A percentile compares a stretch with the other conserved stretches of the same genome.
phyloP scores from a whole-genome alignment of 2,113 vertebrate species.

The Leptocoma aspasia region DNA sequence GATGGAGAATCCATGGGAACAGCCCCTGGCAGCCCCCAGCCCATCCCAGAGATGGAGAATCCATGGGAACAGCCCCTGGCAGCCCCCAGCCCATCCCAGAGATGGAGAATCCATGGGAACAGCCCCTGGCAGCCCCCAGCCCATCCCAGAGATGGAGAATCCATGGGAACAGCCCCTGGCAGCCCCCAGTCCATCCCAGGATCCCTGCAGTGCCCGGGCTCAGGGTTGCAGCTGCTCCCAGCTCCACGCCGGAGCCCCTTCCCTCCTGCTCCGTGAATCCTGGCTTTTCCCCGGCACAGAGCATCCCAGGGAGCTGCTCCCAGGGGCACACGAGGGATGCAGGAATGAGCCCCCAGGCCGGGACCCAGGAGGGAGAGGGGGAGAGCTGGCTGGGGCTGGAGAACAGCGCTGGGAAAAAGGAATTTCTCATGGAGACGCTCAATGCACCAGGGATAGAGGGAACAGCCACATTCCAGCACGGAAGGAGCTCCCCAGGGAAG shows the following conservation, averaged over 20 bases:
- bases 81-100: neutral
- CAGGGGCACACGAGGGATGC: too few species aligned
- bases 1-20: neutral
- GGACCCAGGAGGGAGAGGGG: accelerated
- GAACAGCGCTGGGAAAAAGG: accelerated
- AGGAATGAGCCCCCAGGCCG: accelerated
- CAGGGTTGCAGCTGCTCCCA: neutral
- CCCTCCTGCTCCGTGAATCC: too few species aligned
- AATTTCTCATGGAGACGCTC: accelerated
- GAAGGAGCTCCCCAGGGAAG: neutral
- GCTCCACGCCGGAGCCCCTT: too few species aligned
- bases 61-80: neutral
- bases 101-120: neutral
- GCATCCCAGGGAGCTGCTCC: neutral
- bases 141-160: neutral
- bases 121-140: neutral
- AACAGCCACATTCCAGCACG: accelerated
- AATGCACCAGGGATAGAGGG: accelerated
- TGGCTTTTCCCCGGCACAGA: neutral
- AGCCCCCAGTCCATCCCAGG: neutral
- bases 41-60: neutral
- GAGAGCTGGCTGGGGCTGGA: neutral
- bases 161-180: neutral
- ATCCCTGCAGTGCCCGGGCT: too few species aligned
- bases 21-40: too few species aligned